Base-by-base conservation (phyloP, 2,888 invertebrate species). In the Melanargia galathea region DNA sequence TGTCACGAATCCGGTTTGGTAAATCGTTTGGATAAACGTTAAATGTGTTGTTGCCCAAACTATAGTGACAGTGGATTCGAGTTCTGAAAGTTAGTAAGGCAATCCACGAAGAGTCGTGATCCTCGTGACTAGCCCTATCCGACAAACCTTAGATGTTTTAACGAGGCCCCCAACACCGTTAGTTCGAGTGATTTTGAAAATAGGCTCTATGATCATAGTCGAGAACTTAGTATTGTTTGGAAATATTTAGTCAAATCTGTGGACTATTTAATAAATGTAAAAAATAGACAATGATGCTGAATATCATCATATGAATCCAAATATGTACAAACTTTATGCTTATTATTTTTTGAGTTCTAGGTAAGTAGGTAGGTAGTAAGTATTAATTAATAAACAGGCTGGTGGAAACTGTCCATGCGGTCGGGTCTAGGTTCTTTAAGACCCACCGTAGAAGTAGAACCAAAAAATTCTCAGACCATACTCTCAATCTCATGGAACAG, bases 31-130 rank as follows among this genome's bases (percentile, higher is more conserved):
- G 16, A 55, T 46, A 57, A 45, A 57, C 33, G 20, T 55, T 54
- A 22, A 38, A 54, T 48, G 24, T 30, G 45, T 7, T 59, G 52
- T 54, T 57, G 57, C 49, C 51, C 30, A 65, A 52, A 60, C 24
- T 40, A 52, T 33, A 57, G 60, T 60, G 52, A 65, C 60, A 57
- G 48, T 30, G 51, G 51, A 35, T 54, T 49, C 30, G 45, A 58
- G 58, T 13, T 63, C 62, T 62, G 38, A 65, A 66, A 63, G 59
- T 67, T 61, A 60, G 63, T 61, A 68, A 64, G 65, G 65, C 69
- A 66, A 66, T 70, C 71, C 75, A 70, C 75, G 74, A 69, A 61
- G 66, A 66, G 61, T 76, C 78, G 78, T 78, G 78, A 71, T 71
- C 67, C 66, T 75, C 75, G 75, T 75, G 75, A 75, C 75, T 75